These are phyloP conservation scores for Lepus oiostolus DNA, from an alignment of 2,797 vertebrate genomes.

Conservation along the genomic window DNA sequence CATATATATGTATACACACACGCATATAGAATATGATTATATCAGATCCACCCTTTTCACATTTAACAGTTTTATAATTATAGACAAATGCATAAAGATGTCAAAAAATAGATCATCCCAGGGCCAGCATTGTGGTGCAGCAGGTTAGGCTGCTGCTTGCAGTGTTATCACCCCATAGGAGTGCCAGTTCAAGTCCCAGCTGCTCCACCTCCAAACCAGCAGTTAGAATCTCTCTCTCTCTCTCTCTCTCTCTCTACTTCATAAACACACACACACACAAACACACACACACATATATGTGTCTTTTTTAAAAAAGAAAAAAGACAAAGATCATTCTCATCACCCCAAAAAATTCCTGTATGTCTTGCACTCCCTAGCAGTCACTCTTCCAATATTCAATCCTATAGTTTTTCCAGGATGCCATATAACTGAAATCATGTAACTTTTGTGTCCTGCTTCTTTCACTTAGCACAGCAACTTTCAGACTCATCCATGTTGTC, in stretches of 20 bases:
- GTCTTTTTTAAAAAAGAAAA: no score
- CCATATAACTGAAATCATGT: neutral
- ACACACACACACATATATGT: no score
- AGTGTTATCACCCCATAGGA: no score
- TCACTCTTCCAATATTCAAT: neutral
- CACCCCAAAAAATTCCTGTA: neutral
- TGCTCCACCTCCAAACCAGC: no score
- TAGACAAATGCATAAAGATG: slow-evolving; percentile 22
- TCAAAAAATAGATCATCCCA: neutral
- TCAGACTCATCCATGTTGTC: neutral
- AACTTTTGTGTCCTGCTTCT: neutral
- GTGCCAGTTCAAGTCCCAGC: no score
- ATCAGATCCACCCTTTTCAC: neutral
- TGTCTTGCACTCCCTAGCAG: neutral
- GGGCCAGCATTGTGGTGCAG: no score
- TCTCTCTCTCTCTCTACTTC: no score
- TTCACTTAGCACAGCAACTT: neutral
- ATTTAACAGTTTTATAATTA: neutral
- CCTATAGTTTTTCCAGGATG: neutral
- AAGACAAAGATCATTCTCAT: neutral
- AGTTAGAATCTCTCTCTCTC: no score
- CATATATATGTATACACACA: neutral
- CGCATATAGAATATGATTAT: neutral
- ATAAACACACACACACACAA: no score
- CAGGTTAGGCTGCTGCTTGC: no score